Evolutionary conservation across 1,140 invertebrate genomes (phyloP).

Genomic region (Drosophila repletoides): DNA sequence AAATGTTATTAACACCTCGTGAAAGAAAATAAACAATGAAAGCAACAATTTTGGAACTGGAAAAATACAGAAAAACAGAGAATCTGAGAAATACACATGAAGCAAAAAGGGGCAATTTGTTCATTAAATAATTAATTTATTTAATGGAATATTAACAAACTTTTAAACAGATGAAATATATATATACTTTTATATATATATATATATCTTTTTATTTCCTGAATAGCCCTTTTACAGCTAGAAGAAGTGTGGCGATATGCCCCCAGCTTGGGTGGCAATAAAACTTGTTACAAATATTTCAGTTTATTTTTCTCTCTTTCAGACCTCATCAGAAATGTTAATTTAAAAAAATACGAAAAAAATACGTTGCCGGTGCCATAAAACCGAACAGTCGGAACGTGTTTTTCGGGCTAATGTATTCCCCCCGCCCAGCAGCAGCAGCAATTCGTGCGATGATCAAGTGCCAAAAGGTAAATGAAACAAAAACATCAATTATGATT

Average conservation of each 20-base stretch:
- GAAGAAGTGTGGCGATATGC: neutral
- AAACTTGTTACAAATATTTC: conserved; percentile 61
- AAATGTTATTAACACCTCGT: no score
- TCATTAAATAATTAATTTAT: no score
- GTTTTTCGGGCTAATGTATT: conserved; percentile 33
- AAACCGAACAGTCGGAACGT: conserved; percentile 39
- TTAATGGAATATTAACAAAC: no score
- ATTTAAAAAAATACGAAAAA: conserved; percentile 1
- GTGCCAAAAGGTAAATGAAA: conserved; percentile 49
- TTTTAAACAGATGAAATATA: no score
- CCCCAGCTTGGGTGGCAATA: conserved; percentile 21
- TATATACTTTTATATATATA: no score
- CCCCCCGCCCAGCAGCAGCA: neutral
- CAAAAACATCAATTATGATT: conserved; percentile 34
- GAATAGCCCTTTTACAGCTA: conserved; percentile 16
- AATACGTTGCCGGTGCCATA: neutral
- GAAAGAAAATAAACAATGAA: no score
- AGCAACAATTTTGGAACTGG: no score
- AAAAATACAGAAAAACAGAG: no score
- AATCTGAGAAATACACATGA: no score
- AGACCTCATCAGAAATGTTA: conserved; percentile 20
- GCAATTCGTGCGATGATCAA: conserved; percentile 8
- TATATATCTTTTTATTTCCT: neutral
- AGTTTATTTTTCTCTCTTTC: conserved; percentile 13
- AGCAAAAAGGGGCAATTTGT: no score